Evolutionary conservation across 2,113 vertebrate genomes (phyloP).

Genomic region (Colaptes auratus): DNA sequence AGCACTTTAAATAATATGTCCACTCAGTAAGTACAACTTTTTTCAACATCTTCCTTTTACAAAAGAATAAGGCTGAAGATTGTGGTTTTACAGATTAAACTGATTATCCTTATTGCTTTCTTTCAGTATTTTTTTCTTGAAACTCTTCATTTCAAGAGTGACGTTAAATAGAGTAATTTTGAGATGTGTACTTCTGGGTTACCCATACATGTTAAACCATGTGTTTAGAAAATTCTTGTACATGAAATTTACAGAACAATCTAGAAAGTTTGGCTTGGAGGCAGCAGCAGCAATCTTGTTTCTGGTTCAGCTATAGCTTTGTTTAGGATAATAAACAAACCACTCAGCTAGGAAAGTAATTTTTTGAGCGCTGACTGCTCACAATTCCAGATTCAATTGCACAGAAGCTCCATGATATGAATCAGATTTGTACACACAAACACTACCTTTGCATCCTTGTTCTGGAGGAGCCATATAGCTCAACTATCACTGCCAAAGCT

Average conservation of each 20-base stretch:
- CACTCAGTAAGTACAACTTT: not conserved
- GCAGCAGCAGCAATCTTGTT: not conserved
- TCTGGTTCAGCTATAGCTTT: not conserved
- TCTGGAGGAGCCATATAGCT: not conserved
- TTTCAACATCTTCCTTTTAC: not conserved
- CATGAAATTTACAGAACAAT: not conserved
- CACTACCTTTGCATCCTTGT: not conserved
- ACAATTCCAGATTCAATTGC: not conserved
- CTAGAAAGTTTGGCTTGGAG: not conserved
- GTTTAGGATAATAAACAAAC: not conserved
- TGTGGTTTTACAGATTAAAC: not conserved
- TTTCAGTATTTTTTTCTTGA: not conserved
- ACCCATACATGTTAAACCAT: rapidly evolving
- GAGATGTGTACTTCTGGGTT: not conserved
- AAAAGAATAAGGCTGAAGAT: not conserved
- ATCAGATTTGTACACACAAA: not conserved
- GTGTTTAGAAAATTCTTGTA: not conserved
- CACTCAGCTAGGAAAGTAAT: not conserved
- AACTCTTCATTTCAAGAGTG: not conserved
- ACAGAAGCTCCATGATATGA: not conserved
- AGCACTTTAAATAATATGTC: not conserved
- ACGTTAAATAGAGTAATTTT: not conserved
- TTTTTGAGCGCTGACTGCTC: not conserved
- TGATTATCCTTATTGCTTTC: not conserved
- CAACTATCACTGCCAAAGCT: not conserved